Evolutionary conservation across 2,113 vertebrate genomes (phyloP).

Genomic region (Neomonachus schauinslandi): DNA sequence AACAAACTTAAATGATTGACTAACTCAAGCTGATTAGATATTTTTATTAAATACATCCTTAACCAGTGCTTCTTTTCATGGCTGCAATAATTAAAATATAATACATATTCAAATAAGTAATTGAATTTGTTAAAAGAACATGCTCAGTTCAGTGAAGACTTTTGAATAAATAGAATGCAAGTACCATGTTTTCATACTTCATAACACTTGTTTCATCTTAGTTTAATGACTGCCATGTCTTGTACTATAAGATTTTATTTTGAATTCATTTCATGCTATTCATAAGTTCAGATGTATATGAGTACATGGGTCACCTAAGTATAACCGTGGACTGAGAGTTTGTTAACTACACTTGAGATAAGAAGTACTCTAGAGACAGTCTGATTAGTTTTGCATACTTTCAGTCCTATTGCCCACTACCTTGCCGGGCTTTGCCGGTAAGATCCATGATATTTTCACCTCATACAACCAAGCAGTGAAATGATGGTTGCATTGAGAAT

Average conservation of each 20-base stretch:
- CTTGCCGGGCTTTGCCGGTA: neutral
- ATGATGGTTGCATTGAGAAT: neutral
- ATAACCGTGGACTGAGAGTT: neutral
- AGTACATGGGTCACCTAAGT: neutral
- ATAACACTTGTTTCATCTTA: neutral
- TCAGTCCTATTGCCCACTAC: neutral
- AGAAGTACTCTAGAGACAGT: neutral
- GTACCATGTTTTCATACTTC: neutral
- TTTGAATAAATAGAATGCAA: slow-evolving; percentile 34
- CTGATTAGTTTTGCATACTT: neutral
- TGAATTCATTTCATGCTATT: neutral
- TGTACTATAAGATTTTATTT: neutral
- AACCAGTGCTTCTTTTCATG: neutral
- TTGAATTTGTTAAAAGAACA: slow-evolving; percentile 31
- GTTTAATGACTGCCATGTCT: neutral
- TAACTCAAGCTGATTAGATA: neutral
- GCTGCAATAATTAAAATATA: slow-evolving; percentile 6
- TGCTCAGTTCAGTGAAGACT: neutral
- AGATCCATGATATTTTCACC: neutral
- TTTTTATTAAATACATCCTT: slow-evolving; percentile 6
- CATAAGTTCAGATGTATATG: neutral
- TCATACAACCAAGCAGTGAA: neutral
- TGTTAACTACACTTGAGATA: neutral
- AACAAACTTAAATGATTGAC: neutral
- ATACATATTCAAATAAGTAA: slow-evolving; percentile 50